These are phyloP conservation scores for Centropristis striata DNA, from an alignment of 2,113 vertebrate genomes.

Conservation along the genomic window DNA sequence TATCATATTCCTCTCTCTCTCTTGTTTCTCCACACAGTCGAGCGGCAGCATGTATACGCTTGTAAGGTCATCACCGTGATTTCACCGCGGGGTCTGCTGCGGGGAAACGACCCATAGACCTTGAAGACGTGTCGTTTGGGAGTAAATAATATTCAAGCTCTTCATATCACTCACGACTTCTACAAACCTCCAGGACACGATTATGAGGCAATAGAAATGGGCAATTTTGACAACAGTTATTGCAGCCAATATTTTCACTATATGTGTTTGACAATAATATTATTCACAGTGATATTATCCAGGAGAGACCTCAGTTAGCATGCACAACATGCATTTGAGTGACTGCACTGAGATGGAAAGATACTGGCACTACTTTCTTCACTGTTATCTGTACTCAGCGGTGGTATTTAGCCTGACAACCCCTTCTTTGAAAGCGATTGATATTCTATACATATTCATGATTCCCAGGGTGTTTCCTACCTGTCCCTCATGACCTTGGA, in stretches of 20 bases:
- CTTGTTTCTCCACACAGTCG: constrained; percentile 10
- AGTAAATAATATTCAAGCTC: constrained; percentile 49
- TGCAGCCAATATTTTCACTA: background rate
- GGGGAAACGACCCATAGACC: constrained; percentile 53
- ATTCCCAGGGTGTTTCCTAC: constrained; percentile 43
- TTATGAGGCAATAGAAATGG: constrained; percentile 17
- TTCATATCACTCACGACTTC: constrained; percentile 33
- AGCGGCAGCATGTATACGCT: constrained; percentile 9
- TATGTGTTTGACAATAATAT: constrained; percentile 10
- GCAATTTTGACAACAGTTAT: constrained; percentile 15
- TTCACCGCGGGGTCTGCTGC: constrained; percentile 23
- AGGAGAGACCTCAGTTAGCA: background rate
- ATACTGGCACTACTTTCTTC: constrained; percentile 32
- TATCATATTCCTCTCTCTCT: constrained; percentile 39
- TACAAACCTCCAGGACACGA: constrained; percentile 32
- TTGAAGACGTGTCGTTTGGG: constrained; percentile 35
- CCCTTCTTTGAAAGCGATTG: constrained; percentile 53
- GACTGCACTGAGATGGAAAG: constrained; percentile 53
- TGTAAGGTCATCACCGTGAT: constrained; percentile 56
- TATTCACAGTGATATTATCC: background rate
- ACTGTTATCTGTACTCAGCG: constrained; percentile 55
- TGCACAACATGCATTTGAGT: background rate
- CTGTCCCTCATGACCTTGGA: constrained; percentile 57
- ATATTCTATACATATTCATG: constrained; percentile 74
- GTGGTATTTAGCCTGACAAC: constrained; percentile 66